phyloP scores from a whole-genome alignment of 2,888 invertebrate genomes.

The Tanaodytes sp. region DNA sequence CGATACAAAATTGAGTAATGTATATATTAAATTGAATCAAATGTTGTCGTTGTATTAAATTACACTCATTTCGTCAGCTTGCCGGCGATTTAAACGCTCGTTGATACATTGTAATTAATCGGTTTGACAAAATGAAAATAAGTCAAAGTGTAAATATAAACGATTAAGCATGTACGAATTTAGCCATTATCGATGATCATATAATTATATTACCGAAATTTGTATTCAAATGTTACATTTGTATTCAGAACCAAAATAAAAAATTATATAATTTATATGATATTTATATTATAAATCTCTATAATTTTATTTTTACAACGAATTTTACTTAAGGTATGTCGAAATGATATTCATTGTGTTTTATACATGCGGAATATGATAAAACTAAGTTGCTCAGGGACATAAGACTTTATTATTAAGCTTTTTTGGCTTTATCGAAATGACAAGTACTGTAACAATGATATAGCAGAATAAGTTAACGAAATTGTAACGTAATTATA shows the following conservation, averaged over 20 bases:
- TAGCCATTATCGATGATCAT: slow-evolving; percentile 5
- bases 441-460: slow-evolving; percentile 18
- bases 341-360: slow-evolving; percentile 19
- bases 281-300: too few species aligned
- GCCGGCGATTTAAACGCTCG: background rate
- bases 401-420: slow-evolving; percentile 32
- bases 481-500: slow-evolving; percentile 25
- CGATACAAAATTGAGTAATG: slow-evolving; percentile 9
- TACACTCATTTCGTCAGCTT: too few species aligned
- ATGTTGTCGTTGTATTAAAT: slow-evolving; percentile 5
- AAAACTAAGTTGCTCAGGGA: slow-evolving; percentile 44
- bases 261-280: too few species aligned
- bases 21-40: slow-evolving; percentile 8
- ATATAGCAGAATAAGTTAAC: slow-evolving; percentile 27
- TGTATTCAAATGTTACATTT: slow-evolving; percentile 19
- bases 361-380: slow-evolving; percentile 19
- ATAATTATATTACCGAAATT: slow-evolving; percentile 18
- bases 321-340: slow-evolving; percentile 15
- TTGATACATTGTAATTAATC: slow-evolving; percentile 26
- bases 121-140: background rate
- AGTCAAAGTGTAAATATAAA: slow-evolving; percentile 20
- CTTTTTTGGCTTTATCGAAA: slow-evolving; percentile 40
- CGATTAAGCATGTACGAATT: background rate
- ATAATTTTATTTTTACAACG: slow-evolving; percentile 34
- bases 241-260: slow-evolving; percentile 8